Evolutionary conservation across 2,113 vertebrate genomes (phyloP).

Genomic region (Hystrix brachyura): DNA sequence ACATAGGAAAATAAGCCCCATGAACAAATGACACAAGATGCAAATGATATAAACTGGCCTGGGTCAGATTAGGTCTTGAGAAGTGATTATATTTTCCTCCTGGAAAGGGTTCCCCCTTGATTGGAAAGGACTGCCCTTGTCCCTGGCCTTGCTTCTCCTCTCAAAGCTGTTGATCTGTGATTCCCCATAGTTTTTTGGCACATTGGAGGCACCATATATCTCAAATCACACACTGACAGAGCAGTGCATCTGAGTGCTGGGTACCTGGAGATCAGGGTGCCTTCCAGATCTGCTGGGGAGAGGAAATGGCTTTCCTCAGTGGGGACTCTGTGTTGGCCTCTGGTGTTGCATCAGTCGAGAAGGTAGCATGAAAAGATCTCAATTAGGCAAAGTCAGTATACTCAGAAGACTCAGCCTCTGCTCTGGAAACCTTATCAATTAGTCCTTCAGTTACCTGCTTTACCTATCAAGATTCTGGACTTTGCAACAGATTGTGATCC

Average conservation of each 20-base stretch:
- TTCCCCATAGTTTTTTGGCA: background rate
- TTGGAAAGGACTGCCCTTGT: background rate
- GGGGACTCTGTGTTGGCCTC: background rate
- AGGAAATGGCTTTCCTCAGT: background rate
- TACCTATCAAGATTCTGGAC: background rate
- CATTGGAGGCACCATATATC: background rate
- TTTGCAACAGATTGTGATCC: background rate
- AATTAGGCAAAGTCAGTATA: background rate
- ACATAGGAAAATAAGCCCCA: background rate
- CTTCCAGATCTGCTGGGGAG: background rate
- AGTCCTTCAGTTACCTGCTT: background rate
- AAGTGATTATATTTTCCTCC: background rate
- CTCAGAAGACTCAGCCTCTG: background rate
- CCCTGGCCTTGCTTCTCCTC: background rate
- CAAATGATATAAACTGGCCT: conserved; percentile 14
- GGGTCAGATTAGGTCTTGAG: conserved; percentile 26
- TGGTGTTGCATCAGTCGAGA: background rate
- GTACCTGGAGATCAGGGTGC: background rate
- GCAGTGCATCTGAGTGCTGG: background rate
- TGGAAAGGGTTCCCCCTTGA: background rate
- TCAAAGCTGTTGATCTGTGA: conserved; percentile 65
- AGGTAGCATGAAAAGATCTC: background rate
- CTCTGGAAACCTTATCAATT: conserved; percentile 71
- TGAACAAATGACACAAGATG: conserved; percentile 1
- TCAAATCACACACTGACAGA: background rate